A percentile compares a stretch with the other conserved stretches of the same genome.
These are phyloP conservation scores for Chrysodeixis includens DNA, from an alignment of 2,888 invertebrate genomes.

Conservation along the genomic window DNA sequence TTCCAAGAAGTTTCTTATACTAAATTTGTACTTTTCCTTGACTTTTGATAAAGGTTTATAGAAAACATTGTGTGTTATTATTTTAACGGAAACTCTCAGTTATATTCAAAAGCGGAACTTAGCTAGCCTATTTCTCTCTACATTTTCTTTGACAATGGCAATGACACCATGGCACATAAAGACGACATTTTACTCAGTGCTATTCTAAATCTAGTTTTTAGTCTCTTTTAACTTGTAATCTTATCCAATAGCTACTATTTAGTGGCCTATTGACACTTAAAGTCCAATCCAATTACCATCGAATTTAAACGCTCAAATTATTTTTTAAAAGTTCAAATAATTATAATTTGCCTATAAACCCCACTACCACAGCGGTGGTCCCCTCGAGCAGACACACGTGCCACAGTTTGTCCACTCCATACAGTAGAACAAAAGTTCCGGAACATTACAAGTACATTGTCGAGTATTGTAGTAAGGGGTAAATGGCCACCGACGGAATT, in stretches of 20 bases:
- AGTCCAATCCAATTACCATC: too few relatives aligned
- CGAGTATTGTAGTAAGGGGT: not conserved
- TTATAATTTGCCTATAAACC: not conserved
- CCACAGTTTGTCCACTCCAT: conserved; percentile 20
- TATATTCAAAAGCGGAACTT: too few relatives aligned
- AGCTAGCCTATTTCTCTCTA: too few relatives aligned
- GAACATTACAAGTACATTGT: conserved; percentile 59
- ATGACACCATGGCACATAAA: too few relatives aligned
- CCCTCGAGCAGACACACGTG: conserved; percentile 39
- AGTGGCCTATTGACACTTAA: too few relatives aligned
- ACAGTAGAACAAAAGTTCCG: conserved; percentile 59
- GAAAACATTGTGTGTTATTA: not conserved
- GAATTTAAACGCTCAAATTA: too few relatives aligned
- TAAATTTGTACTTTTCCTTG: conserved; percentile 21
- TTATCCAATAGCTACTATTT: too few relatives aligned
- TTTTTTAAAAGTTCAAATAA: too few relatives aligned
- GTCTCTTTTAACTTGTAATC: too few relatives aligned
- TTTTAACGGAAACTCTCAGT: not conserved
- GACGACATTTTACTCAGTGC: too few relatives aligned
- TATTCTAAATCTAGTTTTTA: too few relatives aligned
- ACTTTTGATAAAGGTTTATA: not conserved
- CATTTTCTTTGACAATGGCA: too few relatives aligned
- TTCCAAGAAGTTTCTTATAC: conserved; percentile 32
- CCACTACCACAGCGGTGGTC: conserved; percentile 31
- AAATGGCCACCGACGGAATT: not conserved